Evolutionary conservation across 2,888 invertebrate genomes (phyloP), one percentile per base, ranked within the genome.

Genomic region (Oegoconia quadripuncta): DNA sequence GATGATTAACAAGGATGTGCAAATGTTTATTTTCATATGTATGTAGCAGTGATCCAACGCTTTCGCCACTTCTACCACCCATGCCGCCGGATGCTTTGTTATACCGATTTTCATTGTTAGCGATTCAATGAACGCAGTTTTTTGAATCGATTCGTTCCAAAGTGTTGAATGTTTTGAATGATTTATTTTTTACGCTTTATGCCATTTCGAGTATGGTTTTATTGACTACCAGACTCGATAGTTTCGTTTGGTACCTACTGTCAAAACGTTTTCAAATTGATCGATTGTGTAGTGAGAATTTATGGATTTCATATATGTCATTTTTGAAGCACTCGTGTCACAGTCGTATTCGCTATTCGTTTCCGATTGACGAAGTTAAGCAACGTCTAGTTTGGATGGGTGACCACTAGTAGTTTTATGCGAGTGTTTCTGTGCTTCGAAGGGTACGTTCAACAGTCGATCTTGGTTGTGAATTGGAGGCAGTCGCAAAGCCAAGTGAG

Each of bases 91-190:
- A 59, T 62, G 67, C 73, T 73, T 82, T 83, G 79, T 82, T 74
- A 74, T 66, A 69, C 67, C 72, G 59, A 82, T 72, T 75, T 78
- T 80, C 71, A 82, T 83, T 83, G 82, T 84, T 76, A 75, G 66
- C 68, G 65, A 82, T 79, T 81, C 81, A 82, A 79, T 76, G 78
- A 75, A 62, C 70, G 66, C 73, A 73, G 72, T 76, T 79, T 78
- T 80, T 74, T 68, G 68, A 80, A 75, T 76, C 71, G 69, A 69
- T 70, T 74, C 74, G 62, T 60, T 73, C 64, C 64, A 58, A 75
- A 80, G 80, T 81, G 80, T 79, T 72, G 78, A 76, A 68, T 67
- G 70, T 64, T 74, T 70, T 74, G 74, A 80, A 78, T 81, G 80
- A 81, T 82, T 82, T 80, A 79, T 82, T 74, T n/a, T 72, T 65